Conservation (phyloP, 2,113 vertebrate genomes). For the Anolis sagrei region DNA sequence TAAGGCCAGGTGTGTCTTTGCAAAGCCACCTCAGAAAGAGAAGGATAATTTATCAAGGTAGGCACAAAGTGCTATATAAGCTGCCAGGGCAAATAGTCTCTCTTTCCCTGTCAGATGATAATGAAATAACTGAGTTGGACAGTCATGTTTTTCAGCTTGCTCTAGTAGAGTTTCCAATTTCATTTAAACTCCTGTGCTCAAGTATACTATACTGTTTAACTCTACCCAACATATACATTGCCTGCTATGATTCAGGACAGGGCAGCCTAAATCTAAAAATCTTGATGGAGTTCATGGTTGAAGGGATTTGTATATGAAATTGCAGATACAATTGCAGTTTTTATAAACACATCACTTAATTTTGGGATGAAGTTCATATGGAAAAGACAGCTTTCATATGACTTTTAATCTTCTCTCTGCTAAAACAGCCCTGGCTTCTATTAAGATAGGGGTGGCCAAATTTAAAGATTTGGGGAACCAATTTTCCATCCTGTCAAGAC, state of each 20-base stretch:
- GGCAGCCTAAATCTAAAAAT: not conserved
- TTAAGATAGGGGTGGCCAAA: not conserved
- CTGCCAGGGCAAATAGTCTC: not conserved
- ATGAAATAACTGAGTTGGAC: not conserved
- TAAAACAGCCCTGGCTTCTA: not conserved
- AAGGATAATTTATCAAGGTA: slow-evolving; percentile 1
- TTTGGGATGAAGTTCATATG: not conserved
- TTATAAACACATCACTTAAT: not conserved
- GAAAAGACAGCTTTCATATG: not conserved
- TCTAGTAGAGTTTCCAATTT: not conserved
- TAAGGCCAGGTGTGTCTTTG: slow-evolving; percentile 12
- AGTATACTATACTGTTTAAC: not conserved
- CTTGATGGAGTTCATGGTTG: not conserved
- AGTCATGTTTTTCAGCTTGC: not conserved
- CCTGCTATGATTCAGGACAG: not conserved
- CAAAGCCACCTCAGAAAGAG: slow-evolving; percentile 27
- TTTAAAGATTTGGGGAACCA: no score
- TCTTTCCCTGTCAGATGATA: not conserved
- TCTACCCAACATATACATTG: not conserved
- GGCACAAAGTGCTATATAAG: not conserved
- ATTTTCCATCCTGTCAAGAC: no score
- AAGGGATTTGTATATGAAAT: not conserved
- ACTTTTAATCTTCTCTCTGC: not conserved
- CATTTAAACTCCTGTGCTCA: not conserved
- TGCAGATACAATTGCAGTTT: not conserved